Evolutionary conservation across 2,113 vertebrate genomes (phyloP).

Genomic region (Xerus inauris): DNA sequence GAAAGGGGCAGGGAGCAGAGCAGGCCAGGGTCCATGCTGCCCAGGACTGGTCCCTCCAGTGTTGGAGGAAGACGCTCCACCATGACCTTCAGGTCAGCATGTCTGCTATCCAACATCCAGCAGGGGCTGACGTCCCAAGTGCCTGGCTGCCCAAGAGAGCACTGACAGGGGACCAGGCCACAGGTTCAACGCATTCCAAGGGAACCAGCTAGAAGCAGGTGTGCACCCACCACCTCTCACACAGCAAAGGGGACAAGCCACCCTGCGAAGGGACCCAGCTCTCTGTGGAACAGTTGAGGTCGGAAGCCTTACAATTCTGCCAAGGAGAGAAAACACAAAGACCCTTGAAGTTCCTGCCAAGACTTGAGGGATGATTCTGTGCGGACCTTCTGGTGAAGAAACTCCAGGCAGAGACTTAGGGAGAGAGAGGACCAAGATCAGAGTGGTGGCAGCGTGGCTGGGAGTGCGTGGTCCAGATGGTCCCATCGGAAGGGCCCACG

Average conservation of each 20-base stretch:
- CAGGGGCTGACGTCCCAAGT: neutral
- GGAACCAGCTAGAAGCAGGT: neutral
- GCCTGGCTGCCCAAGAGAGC: fast-evolving
- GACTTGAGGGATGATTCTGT: neutral
- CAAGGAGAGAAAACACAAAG: neutral
- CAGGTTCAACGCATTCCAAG: fast-evolving
- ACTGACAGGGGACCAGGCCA: neutral
- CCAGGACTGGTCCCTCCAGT: neutral
- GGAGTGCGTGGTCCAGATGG: too few relatives aligned
- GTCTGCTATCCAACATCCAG: fast-evolving
- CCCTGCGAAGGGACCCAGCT: fast-evolving
- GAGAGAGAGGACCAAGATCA: neutral
- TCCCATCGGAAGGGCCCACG: neutral
- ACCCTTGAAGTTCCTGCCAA: neutral
- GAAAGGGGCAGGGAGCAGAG: neutral
- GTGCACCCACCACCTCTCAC: neutral
- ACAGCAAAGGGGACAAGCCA: neutral
- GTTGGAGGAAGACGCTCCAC: fast-evolving
- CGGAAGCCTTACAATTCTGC: neutral
- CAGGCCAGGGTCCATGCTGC: neutral
- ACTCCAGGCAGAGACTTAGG: neutral
- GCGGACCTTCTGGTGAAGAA: neutral
- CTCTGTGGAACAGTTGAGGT: neutral
- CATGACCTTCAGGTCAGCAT: fast-evolving
- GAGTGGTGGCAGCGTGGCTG: neutral